Evolutionary conservation across 2,888 invertebrate species (phyloP).

Genomic region (Odontocerum albicorne): DNA sequence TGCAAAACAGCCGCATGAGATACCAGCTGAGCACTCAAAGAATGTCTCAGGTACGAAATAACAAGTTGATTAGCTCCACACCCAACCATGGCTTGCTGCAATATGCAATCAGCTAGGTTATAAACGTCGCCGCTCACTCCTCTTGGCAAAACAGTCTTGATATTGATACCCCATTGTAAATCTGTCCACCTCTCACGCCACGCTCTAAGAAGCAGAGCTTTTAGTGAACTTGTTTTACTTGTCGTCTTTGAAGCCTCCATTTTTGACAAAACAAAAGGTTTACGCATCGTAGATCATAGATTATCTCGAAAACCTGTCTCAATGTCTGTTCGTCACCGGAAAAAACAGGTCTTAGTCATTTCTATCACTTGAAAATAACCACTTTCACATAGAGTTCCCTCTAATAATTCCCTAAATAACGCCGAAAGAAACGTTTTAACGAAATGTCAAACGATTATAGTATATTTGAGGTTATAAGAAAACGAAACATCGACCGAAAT

Average conservation of each 20-base stretch:
- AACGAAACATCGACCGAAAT: no score
- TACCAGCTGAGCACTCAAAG: conserved; percentile 85
- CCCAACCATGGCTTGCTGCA: conserved; percentile 92
- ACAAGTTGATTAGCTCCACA: conserved; percentile 90
- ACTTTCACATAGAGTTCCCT: no score
- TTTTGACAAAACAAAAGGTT: conserved; percentile 37
- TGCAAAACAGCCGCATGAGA: conserved; percentile 89
- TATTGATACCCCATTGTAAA: conserved; percentile 94
- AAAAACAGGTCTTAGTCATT: no score
- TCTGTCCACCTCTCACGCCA: conserved; percentile 97
- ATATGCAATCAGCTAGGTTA: conserved; percentile 88
- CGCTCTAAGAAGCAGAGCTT: conserved; percentile 78
- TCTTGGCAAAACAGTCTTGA: conserved; percentile 86
- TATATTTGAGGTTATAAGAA: no score
- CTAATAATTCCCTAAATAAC: no score
- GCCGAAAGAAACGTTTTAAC: no score
- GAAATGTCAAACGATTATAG: no score
- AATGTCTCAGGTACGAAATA: conserved; percentile 90
- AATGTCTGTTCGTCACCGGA: background rate
- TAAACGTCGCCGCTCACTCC: conserved; percentile 95
- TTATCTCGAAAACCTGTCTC: background rate
- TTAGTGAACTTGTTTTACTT: conserved; percentile 79
- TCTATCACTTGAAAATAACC: no score
- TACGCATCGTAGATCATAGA: conserved; percentile 30
- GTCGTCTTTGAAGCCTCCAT: conserved; percentile 80